Conservation (phyloP, 2,888 invertebrate species). For the Aphodius granarius region DNA sequence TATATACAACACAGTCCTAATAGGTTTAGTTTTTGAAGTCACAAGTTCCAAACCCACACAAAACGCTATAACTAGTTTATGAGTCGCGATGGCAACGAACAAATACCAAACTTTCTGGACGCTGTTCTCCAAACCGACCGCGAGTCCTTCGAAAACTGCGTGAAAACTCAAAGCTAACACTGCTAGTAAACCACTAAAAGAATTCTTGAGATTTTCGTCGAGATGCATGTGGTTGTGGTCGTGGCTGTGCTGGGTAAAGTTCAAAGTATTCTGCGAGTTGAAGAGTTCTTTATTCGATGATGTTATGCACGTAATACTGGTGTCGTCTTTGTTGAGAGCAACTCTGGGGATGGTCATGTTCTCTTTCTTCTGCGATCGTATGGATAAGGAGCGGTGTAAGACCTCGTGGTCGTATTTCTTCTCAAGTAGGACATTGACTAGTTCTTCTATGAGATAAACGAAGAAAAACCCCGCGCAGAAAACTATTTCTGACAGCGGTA, state of each 20-base stretch:
- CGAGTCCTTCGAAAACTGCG: conserved; percentile 69
- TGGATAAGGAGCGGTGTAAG: conserved; percentile 59
- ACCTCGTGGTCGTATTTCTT: conserved; percentile 54
- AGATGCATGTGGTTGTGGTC: conserved; percentile 31
- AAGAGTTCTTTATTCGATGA: conserved; percentile 30
- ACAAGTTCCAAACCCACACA: conserved; percentile 68
- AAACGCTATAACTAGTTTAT: conserved; percentile 68
- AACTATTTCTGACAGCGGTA: conserved; percentile 60
- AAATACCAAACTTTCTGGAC: conserved; percentile 63
- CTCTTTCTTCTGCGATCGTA: conserved; percentile 54
- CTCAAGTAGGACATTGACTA: conserved; percentile 60
- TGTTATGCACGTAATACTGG: conserved; percentile 31
- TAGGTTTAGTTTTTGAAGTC: conserved; percentile 55
- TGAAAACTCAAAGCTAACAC: conserved; percentile 70
- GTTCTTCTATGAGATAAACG: conserved; percentile 65
- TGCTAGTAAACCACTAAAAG: conserved; percentile 61
- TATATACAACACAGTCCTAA: conserved; percentile 59
- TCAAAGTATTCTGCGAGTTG: conserved; percentile 23
- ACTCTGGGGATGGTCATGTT: conserved; percentile 48
- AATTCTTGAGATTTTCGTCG: conserved; percentile 55
- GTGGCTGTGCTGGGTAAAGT: conserved; percentile 20
- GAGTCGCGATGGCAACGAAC: conserved; percentile 67
- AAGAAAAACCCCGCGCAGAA: conserved; percentile 67
- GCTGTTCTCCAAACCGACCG: conserved; percentile 65
- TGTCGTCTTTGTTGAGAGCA: conserved; percentile 48